Evolutionary conservation across 2,797 vertebrate genomes (phyloP), one percentile per base, ranked within the genome.

Genomic region (Denticeps clupeoides): DNA sequence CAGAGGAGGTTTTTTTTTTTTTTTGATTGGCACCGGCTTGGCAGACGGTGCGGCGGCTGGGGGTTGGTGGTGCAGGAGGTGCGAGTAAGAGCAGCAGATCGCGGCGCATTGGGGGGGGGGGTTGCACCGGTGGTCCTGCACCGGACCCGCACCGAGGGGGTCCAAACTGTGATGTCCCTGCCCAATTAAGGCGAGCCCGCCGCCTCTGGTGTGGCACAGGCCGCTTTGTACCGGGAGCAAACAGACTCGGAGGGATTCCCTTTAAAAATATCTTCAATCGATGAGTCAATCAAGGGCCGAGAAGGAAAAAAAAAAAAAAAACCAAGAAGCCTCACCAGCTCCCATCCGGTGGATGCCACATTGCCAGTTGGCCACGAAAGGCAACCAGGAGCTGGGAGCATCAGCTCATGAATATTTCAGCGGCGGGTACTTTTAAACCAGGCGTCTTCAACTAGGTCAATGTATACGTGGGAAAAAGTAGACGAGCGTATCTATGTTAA

Each of bases 221-320:
- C 43, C 63, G 71, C 82, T 84, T 83, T 85, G 76, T 82, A 84
- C 76, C 71, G 56, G 70, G 74, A 82, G 74, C 72, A 69, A 69
- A 75, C 79, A 78, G 45, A 51, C 83, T 85, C 83, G 74, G 70
- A 73, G 82, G 83, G 83, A 83, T 78, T 81, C 79, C 74, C 77
- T 85, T 87, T 84, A 85, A 87, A 87, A 83, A 87, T 86, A 87
- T 87, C 83, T 86, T 86, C 83, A 87, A 84, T 86, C 82, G 69
- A 82, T 83, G 74, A 84, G 83, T 85, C 82, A 85, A 83, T 86
- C 82, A 85, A 81, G 82, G 75, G 79, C 72, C 69, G 10, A 24
- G 7, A 7, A 24, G 24, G 24, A 24, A 25, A 2, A 25, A 25
- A 25, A 25, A 23, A 71, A 73, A 35, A 54, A 57, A 55, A 54